Percentiles rank a stretch among this genome's conserved stretches.
phyloP scores from a whole-genome alignment of 2,888 invertebrate genomes.

The Drosophila robusta region DNA sequence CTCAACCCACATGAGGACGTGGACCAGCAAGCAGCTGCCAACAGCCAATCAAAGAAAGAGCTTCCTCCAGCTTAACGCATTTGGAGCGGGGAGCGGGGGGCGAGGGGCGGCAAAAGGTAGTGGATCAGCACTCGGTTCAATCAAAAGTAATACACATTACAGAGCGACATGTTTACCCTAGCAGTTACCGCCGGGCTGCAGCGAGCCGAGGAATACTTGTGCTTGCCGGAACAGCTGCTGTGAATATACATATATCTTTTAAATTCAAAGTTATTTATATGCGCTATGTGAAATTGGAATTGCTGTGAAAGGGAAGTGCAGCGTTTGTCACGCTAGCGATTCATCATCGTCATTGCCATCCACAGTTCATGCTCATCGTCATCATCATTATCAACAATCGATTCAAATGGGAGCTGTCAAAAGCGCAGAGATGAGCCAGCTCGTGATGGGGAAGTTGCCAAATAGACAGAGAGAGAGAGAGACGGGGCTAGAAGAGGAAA shows the following conservation, averaged over 20 bases:
- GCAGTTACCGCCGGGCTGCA: slow-evolving; percentile 4
- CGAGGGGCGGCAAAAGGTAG: not conserved
- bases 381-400: slow-evolving; percentile 45
- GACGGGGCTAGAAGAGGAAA: too few species aligned
- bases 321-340: slow-evolving; percentile 60
- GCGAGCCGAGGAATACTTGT: not conserved
- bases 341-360: slow-evolving; percentile 67
- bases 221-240: slow-evolving; percentile 27
- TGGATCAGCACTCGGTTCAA: slow-evolving; percentile 30
- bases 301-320: slow-evolving; percentile 46
- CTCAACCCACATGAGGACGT: slow-evolving; percentile 11
- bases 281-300: slow-evolving; percentile 64
- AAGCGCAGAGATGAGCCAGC: slow-evolving; percentile 35
- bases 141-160: slow-evolving; percentile 58
- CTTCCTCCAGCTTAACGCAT: slow-evolving; percentile 42
- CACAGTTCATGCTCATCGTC: slow-evolving; percentile 35
- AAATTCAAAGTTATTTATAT: slow-evolving; percentile 75
- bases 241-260: slow-evolving; percentile 47
- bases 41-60: slow-evolving; percentile 43
- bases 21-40: slow-evolving; percentile 13
- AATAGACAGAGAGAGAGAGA: too few species aligned
- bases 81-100: slow-evolving; percentile 4
- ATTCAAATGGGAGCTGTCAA: slow-evolving; percentile 50
- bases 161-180: slow-evolving; percentile 47
- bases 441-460: slow-evolving; percentile 25